Evolutionary conservation across 2,888 invertebrate genomes (phyloP), one percentile per base, ranked within the genome.

Genomic region (Galeruca laticollis): DNA sequence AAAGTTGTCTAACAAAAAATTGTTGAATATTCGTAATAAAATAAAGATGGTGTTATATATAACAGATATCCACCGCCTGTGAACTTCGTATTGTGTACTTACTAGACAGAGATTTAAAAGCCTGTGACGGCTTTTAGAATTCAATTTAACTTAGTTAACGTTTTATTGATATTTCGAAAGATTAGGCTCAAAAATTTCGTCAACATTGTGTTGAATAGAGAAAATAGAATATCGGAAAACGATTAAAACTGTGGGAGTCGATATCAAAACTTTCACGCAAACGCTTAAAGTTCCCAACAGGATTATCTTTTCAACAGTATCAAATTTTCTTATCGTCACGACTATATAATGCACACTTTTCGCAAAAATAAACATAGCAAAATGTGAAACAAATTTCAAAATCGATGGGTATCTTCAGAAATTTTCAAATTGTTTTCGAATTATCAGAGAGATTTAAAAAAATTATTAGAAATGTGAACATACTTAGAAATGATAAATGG

Each of bases 61-160:
- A n/a, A n/a, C n/a, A n/a, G n/a, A n/a, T n/a, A n/a, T n/a, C n/a
- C n/a, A n/a, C n/a, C n/a, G n/a, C n/a, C n/a, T n/a, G n/a, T n/a
- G n/a, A n/a, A n/a, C n/a, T n/a, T n/a, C n/a, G n/a, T n/a, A n/a
- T n/a, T n/a, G n/a, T n/a, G n/a, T n/a, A n/a, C n/a, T n/a, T n/a
- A n/a, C n/a, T n/a, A n/a, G n/a, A n/a, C n/a, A n/a, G n/a, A n/a
- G n/a, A n/a, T n/a, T n/a, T n/a, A n/a, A n/a, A n/a, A n/a, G n/a
- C n/a, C n/a, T 35, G 60, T 68, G 33, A 68, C 52, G 59, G 56
- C 62, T 59, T 52, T 33, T 51, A 37, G 62, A 71, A 71, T 66
- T 71, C 68, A 69, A 71, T 69, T 69, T 66, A 71, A 71, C 68
- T 69, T 61, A 35, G 60, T 71, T 61, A 1, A 52, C 57, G 49